Percentiles rank a stretch among this genome's conserved stretches.
phyloP scores from a whole-genome alignment of 2,888 invertebrate genomes.

The Ichneumoninae sp. region DNA sequence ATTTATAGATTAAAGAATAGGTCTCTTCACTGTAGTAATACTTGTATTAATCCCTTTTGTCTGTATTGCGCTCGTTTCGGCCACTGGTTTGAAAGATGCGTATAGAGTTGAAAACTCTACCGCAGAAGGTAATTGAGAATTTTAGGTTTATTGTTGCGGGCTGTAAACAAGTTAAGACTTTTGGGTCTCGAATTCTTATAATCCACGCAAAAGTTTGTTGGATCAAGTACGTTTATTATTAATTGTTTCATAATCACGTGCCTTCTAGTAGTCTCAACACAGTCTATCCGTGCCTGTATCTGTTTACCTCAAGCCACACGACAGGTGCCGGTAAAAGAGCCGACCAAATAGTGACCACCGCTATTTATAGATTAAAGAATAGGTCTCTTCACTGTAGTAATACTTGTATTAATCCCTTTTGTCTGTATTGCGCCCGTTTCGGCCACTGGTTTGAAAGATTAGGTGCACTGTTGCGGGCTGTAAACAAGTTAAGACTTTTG shows the following conservation, averaged over 20 bases:
- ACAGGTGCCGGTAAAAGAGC: constrained; percentile 83
- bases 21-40: not conserved
- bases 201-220: not conserved
- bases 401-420: not conserved
- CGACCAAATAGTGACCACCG: constrained; percentile 77
- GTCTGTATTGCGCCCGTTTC: not conserved
- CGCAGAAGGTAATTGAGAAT: not conserved
- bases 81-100: not conserved
- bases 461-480: not conserved
- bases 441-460: not conserved
- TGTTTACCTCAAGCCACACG: constrained; percentile 80
- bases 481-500: not conserved
- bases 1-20: constrained; percentile 68
- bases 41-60: not conserved
- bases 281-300: constrained; percentile 49
- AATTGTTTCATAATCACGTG: too few relatives aligned
- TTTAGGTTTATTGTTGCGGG: not conserved
- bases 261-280: constrained; percentile 41
- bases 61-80: not conserved
- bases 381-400: not conserved
- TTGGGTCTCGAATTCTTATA: not conserved
- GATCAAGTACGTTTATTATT: not conserved
- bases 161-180: not conserved
- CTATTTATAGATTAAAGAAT: constrained; percentile 69
- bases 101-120: not conserved